Conservation (phyloP, 2,113 vertebrate genomes). For the Laticauda colubrina region DNA sequence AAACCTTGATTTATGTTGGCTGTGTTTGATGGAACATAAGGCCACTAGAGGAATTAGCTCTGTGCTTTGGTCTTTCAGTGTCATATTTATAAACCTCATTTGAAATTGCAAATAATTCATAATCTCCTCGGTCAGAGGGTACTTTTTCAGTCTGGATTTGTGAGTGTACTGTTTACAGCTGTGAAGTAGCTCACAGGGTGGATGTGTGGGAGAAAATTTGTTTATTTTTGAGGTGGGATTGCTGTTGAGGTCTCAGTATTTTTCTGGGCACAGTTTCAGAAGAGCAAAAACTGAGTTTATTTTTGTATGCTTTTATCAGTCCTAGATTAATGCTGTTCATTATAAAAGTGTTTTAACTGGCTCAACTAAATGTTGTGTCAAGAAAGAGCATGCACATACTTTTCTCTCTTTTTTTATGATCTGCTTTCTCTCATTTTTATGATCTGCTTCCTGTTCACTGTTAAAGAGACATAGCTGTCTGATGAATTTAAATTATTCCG, state of each 20-base stretch:
- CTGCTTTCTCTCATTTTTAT: not conserved
- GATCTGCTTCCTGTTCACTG: not conserved
- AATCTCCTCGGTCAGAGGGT: not conserved
- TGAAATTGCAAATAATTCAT: constrained; percentile 37
- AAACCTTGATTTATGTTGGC: not conserved
- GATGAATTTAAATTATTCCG: not conserved
- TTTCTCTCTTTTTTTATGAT: not conserved
- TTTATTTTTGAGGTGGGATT: not conserved
- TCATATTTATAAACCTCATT: not conserved
- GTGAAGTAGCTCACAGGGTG: not conserved
- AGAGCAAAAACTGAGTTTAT: not conserved
- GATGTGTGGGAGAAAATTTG: not conserved
- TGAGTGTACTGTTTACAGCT: not conserved
- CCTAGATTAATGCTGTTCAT: accelerated
- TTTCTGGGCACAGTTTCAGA: not conserved
- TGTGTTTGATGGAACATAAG: not conserved
- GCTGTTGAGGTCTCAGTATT: not conserved
- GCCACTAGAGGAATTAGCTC: not conserved
- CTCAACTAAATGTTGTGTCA: not conserved
- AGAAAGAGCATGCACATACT: not conserved
- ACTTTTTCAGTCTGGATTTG: constrained; percentile 18
- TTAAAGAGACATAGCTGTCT: not conserved
- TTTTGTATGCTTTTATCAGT: not conserved
- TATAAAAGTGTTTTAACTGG: not conserved
- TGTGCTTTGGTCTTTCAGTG: not conserved